A percentile compares a stretch with the other conserved stretches of the same genome.
Evolutionary conservation across 2,888 invertebrate species (phyloP).

Genomic region (Epinotia ramella): DNA sequence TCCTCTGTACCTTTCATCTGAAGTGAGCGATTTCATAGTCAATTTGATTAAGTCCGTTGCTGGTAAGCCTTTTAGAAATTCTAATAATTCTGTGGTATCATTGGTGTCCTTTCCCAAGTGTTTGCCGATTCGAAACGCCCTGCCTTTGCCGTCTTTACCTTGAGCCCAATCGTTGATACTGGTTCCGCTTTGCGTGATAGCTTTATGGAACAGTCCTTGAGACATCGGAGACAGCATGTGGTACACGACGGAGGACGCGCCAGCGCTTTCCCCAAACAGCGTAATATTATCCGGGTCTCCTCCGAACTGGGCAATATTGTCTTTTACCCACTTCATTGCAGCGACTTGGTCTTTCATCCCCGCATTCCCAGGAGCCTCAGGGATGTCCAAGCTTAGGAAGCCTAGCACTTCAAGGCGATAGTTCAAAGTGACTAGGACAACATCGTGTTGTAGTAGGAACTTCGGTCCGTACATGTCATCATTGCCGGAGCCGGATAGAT

Average conservation of each 20-base stretch:
- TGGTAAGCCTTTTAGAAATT: conserved; percentile 49
- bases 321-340: conserved; percentile 50
- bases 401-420: conserved; percentile 56
- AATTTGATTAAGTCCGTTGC: conserved; percentile 46
- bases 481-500: conserved; percentile 54
- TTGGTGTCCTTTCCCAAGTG: conserved; percentile 51
- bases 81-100: conserved; percentile 47
- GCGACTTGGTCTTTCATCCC: conserved; percentile 55
- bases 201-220: conserved; percentile 55
- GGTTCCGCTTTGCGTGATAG: conserved; percentile 55
- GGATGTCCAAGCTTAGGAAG: conserved; percentile 49
- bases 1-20: conserved; percentile 47
- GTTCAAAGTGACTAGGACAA: conserved; percentile 59
- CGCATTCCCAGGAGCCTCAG: conserved; percentile 53
- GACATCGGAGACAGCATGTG: conserved; percentile 60
- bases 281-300: conserved; percentile 53
- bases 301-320: conserved; percentile 49
- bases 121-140: conserved; percentile 50
- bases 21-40: conserved; percentile 44
- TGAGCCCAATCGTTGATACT: conserved; percentile 50
- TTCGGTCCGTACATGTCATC: conserved; percentile 55
- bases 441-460: conserved; percentile 57
- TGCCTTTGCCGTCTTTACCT: conserved; percentile 43
- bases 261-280: conserved; percentile 59
- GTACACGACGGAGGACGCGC: conserved; percentile 56